Base-by-base conservation (phyloP, 2,113 vertebrate genomes). In the Chrysochloris asiatica region DNA sequence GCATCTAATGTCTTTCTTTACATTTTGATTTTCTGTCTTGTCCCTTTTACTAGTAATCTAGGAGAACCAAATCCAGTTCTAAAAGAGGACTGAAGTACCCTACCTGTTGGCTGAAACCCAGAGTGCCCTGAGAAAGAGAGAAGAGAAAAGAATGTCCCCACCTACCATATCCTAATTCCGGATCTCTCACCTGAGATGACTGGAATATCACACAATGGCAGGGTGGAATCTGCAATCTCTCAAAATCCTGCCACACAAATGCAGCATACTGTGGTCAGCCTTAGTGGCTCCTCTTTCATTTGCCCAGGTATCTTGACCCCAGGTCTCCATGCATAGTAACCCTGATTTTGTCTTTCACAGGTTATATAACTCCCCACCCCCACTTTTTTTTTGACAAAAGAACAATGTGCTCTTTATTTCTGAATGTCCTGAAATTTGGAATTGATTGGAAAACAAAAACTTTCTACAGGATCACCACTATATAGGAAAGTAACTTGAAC, bases 21-120 rank as follows among this genome's bases (percentile, higher is more conserved):
- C n/a, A n/a, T 41, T 47, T 47, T 7, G 43, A 8, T 33, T 43
- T 14, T 61, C 28, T 61, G 7, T 30, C 26, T 54, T 7, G 0
- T 43, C 11, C 2, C 2, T 16, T 22, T 16, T 4, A 14, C 8
- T 10, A 41, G 5, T 5, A n/a, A 2, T 77, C 21, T 8, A 52
- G 43, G 28, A 21, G 16, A 76, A 38, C 6, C 0, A 2, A 11
- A 26, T 45, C 19, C 16, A 8, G 45, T 8, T 72, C 22, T 72
- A 10, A 73, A 61, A 61, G 54, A 45, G 30, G 16, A 24, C 30
- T 11, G 41, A 73, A 38, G 5, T 45, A 4, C 0, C 1, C 75
- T 91, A 96, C 89, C 92, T 95, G 63, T 48, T 6, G 61, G 91
- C 19, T 82, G 93, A 79, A 84, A 89, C 65, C 77, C 67, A 84